These are phyloP conservation scores for Typhlichthys subterraneus DNA, from an alignment of 2,797 vertebrate genomes.

Conservation along the genomic window DNA sequence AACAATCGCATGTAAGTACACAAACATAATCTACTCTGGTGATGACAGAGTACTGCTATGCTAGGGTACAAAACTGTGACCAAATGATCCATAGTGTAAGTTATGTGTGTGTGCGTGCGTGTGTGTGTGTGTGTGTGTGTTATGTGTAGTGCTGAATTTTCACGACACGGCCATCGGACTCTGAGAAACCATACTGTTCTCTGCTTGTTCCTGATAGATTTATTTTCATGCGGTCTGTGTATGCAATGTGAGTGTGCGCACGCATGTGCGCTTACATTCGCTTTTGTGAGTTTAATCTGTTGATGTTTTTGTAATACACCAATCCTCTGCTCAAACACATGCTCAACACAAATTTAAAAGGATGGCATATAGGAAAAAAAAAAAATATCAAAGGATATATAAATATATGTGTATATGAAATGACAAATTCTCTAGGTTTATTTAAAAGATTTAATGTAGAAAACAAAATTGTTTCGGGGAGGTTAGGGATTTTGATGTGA, in stretches of 20 bases:
- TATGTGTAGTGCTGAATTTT: not conserved
- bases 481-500: constrained; percentile 62
- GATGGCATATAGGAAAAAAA: constrained; percentile 68
- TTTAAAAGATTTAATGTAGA: constrained; percentile 79
- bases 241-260: constrained; percentile 21
- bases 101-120: not conserved
- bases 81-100: constrained; percentile 41
- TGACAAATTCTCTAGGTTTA: constrained; percentile 77
- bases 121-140: not conserved
- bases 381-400: constrained; percentile 66
- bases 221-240: constrained; percentile 27
- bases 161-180: constrained; percentile 7
- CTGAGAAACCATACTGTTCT: constrained; percentile 6
- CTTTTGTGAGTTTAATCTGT: constrained; percentile 52
- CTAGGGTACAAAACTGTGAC: constrained; percentile 69
- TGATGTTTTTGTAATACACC: constrained; percentile 43
- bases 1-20: not conserved
- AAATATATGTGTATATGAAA: constrained; percentile 82
- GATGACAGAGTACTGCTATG: not conserved
- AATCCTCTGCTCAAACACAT: constrained; percentile 41
- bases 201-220: constrained; percentile 17
- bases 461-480: constrained; percentile 49
- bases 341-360: constrained; percentile 48
- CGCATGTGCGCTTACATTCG: constrained; percentile 40
- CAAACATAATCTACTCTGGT: not conserved